These are phyloP conservation scores for Petrocephalus sullivani DNA, from an alignment of 2,797 vertebrate genomes.

Conservation along the genomic window DNA sequence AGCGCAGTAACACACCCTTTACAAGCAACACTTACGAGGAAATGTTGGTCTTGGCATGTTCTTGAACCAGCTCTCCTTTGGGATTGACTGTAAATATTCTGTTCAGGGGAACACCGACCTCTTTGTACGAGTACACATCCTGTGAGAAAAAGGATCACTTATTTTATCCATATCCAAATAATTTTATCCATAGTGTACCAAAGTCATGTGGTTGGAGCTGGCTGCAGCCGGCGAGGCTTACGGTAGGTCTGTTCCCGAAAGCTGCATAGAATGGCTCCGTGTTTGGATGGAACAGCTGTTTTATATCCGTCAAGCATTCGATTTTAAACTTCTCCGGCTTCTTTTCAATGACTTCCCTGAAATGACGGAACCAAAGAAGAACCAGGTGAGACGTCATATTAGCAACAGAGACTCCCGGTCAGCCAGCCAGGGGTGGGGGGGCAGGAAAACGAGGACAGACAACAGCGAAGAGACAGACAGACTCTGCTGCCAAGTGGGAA, in stretches of 20 bases:
- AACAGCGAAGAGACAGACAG: background rate
- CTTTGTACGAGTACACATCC: slow-evolving; percentile 96
- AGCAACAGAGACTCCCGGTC: background rate
- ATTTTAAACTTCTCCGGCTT: slow-evolving; percentile 98
- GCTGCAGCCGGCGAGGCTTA: slow-evolving; percentile 49
- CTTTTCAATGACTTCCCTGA: slow-evolving; percentile 97
- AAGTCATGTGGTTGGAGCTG: background rate
- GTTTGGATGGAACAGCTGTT: slow-evolving; percentile 88
- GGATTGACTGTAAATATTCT: slow-evolving; percentile 97
- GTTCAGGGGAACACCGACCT: slow-evolving; percentile 89
- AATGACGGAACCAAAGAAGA: slow-evolving; percentile 33
- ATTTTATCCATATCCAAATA: background rate
- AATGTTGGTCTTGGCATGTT: slow-evolving; percentile 95
- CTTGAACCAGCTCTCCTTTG: slow-evolving; percentile 93
- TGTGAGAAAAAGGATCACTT: slow-evolving; percentile 41
- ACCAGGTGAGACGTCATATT: background rate
- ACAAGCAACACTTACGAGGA: slow-evolving; percentile 78
- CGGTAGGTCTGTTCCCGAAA: slow-evolving; percentile 91
- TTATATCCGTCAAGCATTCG: slow-evolving; percentile 92
- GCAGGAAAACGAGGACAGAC: background rate
- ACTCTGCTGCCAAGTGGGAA: background rate
- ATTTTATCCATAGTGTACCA: background rate
- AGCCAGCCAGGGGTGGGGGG: background rate
- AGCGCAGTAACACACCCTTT: background rate
- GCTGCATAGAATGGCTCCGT: slow-evolving; percentile 92